Evolutionary conservation across 2,113 vertebrate species (phyloP).

Genomic region (Myrmecophaga tridactyla): DNA sequence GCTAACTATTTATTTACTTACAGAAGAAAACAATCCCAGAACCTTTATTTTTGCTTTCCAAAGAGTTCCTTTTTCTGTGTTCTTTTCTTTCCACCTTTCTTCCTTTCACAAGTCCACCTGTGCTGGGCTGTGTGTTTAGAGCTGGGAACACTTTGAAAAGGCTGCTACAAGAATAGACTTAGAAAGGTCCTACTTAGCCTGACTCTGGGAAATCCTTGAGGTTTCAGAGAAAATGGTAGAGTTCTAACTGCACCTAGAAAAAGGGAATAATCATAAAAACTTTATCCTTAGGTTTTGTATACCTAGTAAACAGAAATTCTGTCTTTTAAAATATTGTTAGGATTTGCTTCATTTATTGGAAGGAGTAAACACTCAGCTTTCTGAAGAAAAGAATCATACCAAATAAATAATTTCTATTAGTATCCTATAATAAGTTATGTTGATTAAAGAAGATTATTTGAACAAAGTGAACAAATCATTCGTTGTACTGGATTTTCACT

Average conservation of each 20-base stretch:
- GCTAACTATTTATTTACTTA: not conserved
- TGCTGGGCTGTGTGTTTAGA: not conserved
- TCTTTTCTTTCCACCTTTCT: not conserved
- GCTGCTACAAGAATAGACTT: not conserved
- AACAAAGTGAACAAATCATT: not conserved
- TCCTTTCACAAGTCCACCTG: not conserved
- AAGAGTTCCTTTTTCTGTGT: not conserved
- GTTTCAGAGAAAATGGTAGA: not conserved
- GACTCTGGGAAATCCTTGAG: not conserved
- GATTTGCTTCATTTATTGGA: not conserved
- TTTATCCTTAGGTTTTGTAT: not conserved
- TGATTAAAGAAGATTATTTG: not conserved
- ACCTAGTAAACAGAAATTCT: not conserved
- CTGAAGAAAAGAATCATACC: not conserved
- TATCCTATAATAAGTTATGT: not conserved
- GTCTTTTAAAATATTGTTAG: not conserved
- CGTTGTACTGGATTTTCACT: not conserved
- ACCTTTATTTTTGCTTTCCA: not conserved
- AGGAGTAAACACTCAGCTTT: not conserved
- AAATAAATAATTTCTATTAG: not conserved
- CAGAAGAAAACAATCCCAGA: not conserved
- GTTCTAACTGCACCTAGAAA: not conserved
- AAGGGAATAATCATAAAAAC: not conserved
- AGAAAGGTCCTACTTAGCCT: not conserved
- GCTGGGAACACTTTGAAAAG: not conserved